Percentiles rank a stretch among this genome's conserved stretches.
Evolutionary conservation across 2,888 invertebrate species (phyloP).

Genomic region (Drosophila pegasa): DNA sequence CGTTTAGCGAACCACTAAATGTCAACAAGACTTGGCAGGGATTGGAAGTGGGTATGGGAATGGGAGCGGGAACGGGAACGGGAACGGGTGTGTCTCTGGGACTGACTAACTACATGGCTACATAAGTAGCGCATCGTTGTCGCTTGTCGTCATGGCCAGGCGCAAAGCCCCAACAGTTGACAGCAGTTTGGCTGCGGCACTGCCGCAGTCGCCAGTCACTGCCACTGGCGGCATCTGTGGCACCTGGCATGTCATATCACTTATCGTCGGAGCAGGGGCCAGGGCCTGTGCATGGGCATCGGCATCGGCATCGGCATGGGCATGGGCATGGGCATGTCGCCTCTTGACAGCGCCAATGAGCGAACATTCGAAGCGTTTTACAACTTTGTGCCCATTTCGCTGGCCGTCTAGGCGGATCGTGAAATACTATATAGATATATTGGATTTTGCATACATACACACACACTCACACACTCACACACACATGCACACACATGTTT

Average conservation of each 20-base stretch:
- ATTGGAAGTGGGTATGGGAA: constrained; percentile 13
- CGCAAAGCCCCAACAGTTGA: constrained; percentile 72
- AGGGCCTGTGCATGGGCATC: constrained; percentile 20
- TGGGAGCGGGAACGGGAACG: constrained; percentile 10
- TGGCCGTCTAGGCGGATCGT: constrained; percentile 56
- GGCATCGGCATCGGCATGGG: constrained; percentile 41
- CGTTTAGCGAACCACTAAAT: constrained; percentile 50
- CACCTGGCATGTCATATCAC: constrained; percentile 85
- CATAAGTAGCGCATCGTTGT: constrained; percentile 69
- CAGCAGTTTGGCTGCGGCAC: constrained; percentile 58
- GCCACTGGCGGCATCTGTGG: constrained; percentile 51
- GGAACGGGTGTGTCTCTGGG: constrained; percentile 15
- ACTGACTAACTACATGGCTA: constrained; percentile 64
- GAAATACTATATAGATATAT: constrained; percentile 79
- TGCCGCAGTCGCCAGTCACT: constrained; percentile 59
- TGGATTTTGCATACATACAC: constrained; percentile 68
- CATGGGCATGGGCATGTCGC: constrained; percentile 53
- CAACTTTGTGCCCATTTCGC: constrained; percentile 84
- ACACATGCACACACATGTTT: constrained; percentile 2
- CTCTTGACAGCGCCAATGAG: constrained; percentile 84
- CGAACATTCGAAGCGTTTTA: constrained; percentile 83
- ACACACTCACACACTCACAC: constrained; percentile 13
- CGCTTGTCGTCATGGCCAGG: constrained; percentile 73
- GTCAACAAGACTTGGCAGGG: constrained; percentile 51
- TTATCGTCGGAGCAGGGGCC: constrained; percentile 47